Conservation (phyloP, 1,140 invertebrate species). For the Stegodyphus dumicola region DNA sequence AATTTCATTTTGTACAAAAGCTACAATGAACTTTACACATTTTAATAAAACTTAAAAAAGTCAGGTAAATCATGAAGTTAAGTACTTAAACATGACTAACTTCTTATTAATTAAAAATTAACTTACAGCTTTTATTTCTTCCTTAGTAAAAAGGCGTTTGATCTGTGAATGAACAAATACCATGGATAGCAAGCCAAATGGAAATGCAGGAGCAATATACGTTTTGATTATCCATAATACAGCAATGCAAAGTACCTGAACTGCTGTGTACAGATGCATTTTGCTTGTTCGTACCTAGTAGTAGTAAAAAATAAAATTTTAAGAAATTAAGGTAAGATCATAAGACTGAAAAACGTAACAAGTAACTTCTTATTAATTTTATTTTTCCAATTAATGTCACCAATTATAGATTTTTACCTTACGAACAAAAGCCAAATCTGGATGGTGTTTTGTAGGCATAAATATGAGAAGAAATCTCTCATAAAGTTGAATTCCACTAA, state of each 20-base stretch:
- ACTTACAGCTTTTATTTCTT: conserved; percentile 85
- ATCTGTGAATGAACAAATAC: conserved; percentile 85
- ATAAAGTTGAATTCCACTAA: conserved; percentile 92
- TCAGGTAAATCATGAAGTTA: too few species aligned
- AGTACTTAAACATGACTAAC: too few species aligned
- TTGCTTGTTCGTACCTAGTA: conserved; percentile 85
- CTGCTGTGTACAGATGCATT: conserved; percentile 90
- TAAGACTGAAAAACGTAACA: background rate
- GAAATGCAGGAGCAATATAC: conserved; percentile 85
- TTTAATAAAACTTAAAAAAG: too few species aligned
- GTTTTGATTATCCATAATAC: conserved; percentile 90
- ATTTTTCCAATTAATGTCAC: too few species aligned
- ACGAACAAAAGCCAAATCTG: conserved; percentile 75
- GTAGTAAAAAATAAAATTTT: background rate
- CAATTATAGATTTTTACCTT: conserved; percentile 65
- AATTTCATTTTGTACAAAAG: too few species aligned
- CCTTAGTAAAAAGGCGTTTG: conserved; percentile 78
- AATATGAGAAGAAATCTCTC: conserved; percentile 86
- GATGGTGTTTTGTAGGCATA: conserved; percentile 95
- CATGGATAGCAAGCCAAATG: conserved; percentile 91
- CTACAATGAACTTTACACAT: too few species aligned
- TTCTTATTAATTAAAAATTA: background rate
- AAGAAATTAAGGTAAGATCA: background rate
- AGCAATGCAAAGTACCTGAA: conserved; percentile 83
- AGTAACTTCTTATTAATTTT: background rate